Evolutionary conservation across 2,888 invertebrate species (phyloP), one percentile per base, ranked within the genome.

Genomic region (Phalera bucephala): DNA sequence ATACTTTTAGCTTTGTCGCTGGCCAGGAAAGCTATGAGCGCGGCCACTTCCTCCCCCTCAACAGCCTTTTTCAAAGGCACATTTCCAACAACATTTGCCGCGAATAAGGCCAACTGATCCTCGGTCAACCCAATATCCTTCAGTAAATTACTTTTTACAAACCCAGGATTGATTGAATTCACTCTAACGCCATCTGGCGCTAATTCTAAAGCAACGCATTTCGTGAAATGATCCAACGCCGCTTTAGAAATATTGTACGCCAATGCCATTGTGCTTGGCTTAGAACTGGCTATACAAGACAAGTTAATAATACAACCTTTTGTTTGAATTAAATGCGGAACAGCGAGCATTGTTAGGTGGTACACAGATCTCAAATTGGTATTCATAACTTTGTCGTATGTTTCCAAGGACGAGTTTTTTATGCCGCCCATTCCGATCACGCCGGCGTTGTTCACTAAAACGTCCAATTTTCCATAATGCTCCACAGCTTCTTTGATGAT

Each of bases 141-240:
- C 53, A 97, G 94, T 12, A 98, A 75, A 71, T 97, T 95, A 0
- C 98, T 98, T 21, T 95, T 82, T 1, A 95, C 93, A 1, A 97
- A 97, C n/a, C 98, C 98, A n/a, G 98, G 98, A 78, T 96, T 97
- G 0, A 98, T 95, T 20, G 95, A 92, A 76, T 98, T 98, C 0
- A 96, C 96, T 39, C 98, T 90, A 0, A 98, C 95, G 52, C 94
- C 93, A 70, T 95, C 95, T 0, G 91, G 63, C 15, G 95, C 96
- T 36, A 96, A 80, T 62, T 96, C 98, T 30, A 99, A 83, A 1
- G 99, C 98, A 8, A 94, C 91, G 72, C 97, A 97, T 71, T 94
- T 93, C 0, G 99, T 99, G 59, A 99, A 94, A 66, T 99, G 98
- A 84, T 99, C 98, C 3, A 99, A 80, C 0, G 97, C 97, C 7